Evolutionary conservation across 2,797 vertebrate genomes (phyloP).

Genomic region (Apogon hyalosoma): DNA sequence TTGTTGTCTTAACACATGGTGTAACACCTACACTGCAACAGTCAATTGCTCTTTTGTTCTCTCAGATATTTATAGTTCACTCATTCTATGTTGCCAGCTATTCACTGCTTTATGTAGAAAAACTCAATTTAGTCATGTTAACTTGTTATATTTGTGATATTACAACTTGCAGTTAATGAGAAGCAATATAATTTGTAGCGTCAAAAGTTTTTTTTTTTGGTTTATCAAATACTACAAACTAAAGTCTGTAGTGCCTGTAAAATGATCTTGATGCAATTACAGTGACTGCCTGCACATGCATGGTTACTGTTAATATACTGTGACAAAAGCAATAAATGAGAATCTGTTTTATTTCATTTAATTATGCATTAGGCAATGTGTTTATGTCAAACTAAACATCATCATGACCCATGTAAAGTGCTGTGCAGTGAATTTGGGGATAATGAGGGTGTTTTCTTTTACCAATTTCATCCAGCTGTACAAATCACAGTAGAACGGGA

Average conservation of each 20-base stretch:
- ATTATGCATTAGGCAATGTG: not conserved
- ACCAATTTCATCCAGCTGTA: not conserved
- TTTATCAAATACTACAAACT: too few species aligned
- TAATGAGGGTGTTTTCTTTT: not conserved
- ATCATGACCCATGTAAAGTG: not conserved
- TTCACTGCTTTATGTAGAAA: constrained; percentile 52
- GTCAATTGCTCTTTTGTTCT: constrained; percentile 80
- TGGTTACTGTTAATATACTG: not conserved
- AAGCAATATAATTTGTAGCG: constrained; percentile 18
- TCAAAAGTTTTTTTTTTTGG: not conserved
- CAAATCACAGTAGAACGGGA: constrained; percentile 6
- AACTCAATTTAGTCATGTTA: constrained; percentile 48
- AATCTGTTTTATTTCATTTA: constrained; percentile 5
- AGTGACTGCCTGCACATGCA: not conserved
- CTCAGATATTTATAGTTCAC: constrained; percentile 76
- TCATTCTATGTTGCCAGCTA: constrained; percentile 51
- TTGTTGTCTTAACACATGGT: constrained; percentile 79
- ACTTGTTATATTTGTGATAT: constrained; percentile 34
- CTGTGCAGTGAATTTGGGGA: not conserved
- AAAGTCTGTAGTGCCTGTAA: not conserved
- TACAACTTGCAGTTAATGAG: constrained; percentile 23
- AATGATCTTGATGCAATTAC: not conserved
- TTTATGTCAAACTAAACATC: constrained; percentile 8
- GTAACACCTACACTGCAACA: constrained; percentile 80
- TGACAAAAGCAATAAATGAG: constrained; percentile 2